phyloP scores from a whole-genome alignment of 2,797 vertebrate genomes.

The Gymnodraco acuticeps region DNA sequence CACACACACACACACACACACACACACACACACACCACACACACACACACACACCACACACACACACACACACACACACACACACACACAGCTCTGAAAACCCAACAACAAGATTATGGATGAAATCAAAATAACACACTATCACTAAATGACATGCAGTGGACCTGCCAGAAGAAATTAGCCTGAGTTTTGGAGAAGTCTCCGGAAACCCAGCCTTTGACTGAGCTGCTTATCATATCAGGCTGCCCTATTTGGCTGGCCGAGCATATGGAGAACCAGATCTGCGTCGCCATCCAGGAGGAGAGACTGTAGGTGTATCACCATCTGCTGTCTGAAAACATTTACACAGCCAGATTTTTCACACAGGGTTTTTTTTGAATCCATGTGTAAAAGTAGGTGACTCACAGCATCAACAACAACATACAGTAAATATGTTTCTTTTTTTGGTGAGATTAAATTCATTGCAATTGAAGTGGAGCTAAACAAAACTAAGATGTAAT shows the following conservation, averaged over 20 bases:
- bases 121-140: slow-evolving; percentile 9
- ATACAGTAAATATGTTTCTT: slow-evolving; percentile 1
- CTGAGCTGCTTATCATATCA: slow-evolving; percentile 60
- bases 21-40: too few species aligned
- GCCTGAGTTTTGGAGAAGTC: slow-evolving; percentile 29
- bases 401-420: slow-evolving; percentile 2
- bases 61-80: too few species aligned
- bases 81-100: neutral
- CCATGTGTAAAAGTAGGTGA: slow-evolving; percentile 31
- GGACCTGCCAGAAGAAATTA: slow-evolving; percentile 23
- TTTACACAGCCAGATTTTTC: slow-evolving; percentile 49
- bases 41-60: too few species aligned
- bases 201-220: slow-evolving; percentile 32
- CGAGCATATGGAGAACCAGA: slow-evolving; percentile 62
- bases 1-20: too few species aligned
- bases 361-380: slow-evolving; percentile 9
- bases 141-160: neutral
- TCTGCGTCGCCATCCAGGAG: slow-evolving; percentile 70
- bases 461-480: neutral
- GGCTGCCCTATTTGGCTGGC: slow-evolving; percentile 68
- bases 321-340: slow-evolving; percentile 78
- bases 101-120: slow-evolving; percentile 5
- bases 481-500: too few species aligned
- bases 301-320: slow-evolving; percentile 74
- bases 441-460: neutral